A percentile compares a stretch with the other conserved stretches of the same genome.
These are phyloP conservation scores for Scartelaos histophorus DNA, from an alignment of 2,113 vertebrate genomes.

Conservation along the genomic window DNA sequence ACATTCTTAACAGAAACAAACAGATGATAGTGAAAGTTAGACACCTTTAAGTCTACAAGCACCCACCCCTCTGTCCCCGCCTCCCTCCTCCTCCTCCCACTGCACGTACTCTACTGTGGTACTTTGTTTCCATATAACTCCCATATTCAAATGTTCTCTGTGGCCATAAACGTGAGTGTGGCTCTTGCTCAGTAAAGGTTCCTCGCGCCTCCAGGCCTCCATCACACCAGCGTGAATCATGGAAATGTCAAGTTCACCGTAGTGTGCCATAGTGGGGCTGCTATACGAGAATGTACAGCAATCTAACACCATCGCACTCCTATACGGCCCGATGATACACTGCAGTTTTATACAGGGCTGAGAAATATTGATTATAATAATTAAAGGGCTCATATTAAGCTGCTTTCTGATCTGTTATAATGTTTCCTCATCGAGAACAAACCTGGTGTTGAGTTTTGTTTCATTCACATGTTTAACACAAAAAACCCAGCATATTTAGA, in stretches of 20 bases:
- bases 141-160: constrained; percentile 27
- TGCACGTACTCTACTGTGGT: background rate
- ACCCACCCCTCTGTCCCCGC: background rate
- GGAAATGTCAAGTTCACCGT: constrained; percentile 73
- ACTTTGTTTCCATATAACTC: background rate
- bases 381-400: too few species aligned
- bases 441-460: too few species aligned
- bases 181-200: constrained; percentile 71
- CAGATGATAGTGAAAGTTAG: too few species aligned
- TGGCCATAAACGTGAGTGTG: constrained; percentile 38
- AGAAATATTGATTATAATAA: too few species aligned
- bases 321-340: background rate
- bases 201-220: constrained; percentile 67
- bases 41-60: background rate
- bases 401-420: too few species aligned
- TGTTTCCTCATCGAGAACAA: too few species aligned
- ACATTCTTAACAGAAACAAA: too few species aligned
- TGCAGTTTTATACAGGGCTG: background rate
- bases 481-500: too few species aligned
- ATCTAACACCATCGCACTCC: constrained; percentile 10
- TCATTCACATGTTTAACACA: too few species aligned
- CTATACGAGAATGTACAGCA: constrained; percentile 26
- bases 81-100: background rate
- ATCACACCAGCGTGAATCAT: constrained; percentile 74
- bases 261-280: constrained; percentile 48